Evolutionary conservation across 2,113 vertebrate genomes (phyloP), one percentile per base, ranked within the genome.

Genomic region (Ictalurus punctatus): DNA sequence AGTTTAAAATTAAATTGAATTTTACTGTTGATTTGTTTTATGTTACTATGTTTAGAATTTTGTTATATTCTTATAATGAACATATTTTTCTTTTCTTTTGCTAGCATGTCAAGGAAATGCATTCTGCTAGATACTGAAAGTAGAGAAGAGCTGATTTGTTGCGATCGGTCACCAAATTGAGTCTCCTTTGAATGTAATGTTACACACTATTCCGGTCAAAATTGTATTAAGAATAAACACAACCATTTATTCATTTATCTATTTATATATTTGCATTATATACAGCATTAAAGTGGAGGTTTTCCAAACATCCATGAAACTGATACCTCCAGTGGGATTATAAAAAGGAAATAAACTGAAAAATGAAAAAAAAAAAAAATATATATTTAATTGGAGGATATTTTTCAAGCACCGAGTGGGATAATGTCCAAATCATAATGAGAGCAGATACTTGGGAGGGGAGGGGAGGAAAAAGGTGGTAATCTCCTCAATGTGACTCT

Each of bases 401-500:
- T 88, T 85, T 83, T 69, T 71, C 87, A 23, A 91, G 90, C 92
- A 90, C 88, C 89, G 92, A 92, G 90, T 90, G 86, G 85, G 80
- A 69, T 93, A 94, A 94, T 90, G 79, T 94, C 92, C 79, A 90
- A 92, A 95, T 94, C 87, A 93, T 93, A 94, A 94, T 91, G 89
- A 89, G 80, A 91, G 87, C 40, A 93, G 90, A 91, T 93, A 90
- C 84, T 83, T 79, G 69, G 74, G 79, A 67, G 10, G 88, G 87
- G 80, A 82, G 88, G 87, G 80, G 80, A 52, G 80, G 58, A 92
- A 93, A 92, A 95, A 92, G 89, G 90, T 93, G 94, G 92, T 94
- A 94, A 95, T 95, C 93, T 93, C 91, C 89, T 89, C 90, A 88
- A 91, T 91, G 90, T 92, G 92, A 94, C 92, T 94, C 92, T 94